Evolutionary conservation across 2,888 invertebrate genomes (phyloP), one percentile per base, ranked within the genome.

Genomic region (Sthenelais limicola): DNA sequence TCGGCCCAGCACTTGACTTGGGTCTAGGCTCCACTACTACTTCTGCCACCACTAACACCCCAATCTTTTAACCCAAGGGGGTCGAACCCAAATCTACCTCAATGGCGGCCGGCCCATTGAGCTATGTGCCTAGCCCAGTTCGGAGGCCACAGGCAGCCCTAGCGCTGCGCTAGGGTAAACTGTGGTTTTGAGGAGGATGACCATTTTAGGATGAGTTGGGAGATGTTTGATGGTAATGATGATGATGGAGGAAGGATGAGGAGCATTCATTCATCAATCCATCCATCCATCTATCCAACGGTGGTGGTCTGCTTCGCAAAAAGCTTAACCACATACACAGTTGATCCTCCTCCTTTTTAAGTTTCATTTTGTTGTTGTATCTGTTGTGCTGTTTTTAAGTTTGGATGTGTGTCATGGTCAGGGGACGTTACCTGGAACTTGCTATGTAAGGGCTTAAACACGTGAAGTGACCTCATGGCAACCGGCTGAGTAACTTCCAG

Each of bases 351-450:
- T n/a, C n/a, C n/a, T n/a, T n/a, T n/a, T n/a, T 35, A 38, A 38
- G 24, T 38, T 62, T 62, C 26, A 24, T 24, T 62, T 38, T 35
- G 26, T 35, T 62, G 62, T 62, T 62, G 62, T 62, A 33, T 28
- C 12, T 62, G 21, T 62, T 62, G 35, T 35, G 15, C n/a, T 52
- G 32, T 56, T 35, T 62, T 62, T 62, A 38, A 62, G 62, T 62
- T 62, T 62, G 62, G 62, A 62, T 62, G 62, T 62, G 62, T 62
- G 62, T 62, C 62, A 62, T 62, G 62, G 62, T 62, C 62, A 62
- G 62, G 62, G 62, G 62, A 62, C 43, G 35, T 38, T 38, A 62
- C 62, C 62, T 62, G 62, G 62, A 62, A 62, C 62, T 62, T 62
- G 62, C 62, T 62, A 62, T 62, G 62, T 62, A 62, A 62, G 62